Evolutionary conservation across 2,888 invertebrate species (phyloP), one percentile per base, ranked within the genome.

Genomic region (Dasypolia templi): DNA sequence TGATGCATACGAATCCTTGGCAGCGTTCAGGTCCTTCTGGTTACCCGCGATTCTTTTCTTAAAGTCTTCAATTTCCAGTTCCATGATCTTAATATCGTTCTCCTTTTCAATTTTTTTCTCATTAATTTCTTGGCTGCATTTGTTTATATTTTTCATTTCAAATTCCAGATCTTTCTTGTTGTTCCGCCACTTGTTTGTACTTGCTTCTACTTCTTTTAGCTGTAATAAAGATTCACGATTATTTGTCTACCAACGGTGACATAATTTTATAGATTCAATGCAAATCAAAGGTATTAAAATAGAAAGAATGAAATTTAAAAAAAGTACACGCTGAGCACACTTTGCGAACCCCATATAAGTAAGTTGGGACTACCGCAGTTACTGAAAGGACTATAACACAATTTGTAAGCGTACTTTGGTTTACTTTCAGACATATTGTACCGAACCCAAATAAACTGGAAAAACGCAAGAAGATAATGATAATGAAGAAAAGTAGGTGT

Each of bases 121-220:
- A 9, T 42, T 87, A 3, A 94, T 92, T 55, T 95, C 94, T 72
- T 89, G 81, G 7, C 89, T 87, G 70, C 88, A 90, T 79, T 93
- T 93, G 12, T 87, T 83, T 17, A 95, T 68, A 53, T 83, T 90
- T n/a, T 73, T 79, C 59, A 93, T 46, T 90, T 95, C 89, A 14
- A 87, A 85, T 80, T 95, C 95, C 44, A 95, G 72, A 49, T 95
- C 94, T 83, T 93, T 94, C 68, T 92, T 93, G 70, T 91, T 93
- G 82, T 92, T 93, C 0, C 93, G 92, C 95, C 95, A 96, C 87
- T 94, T 95, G 9, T 74, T 81, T 46, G 86, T 83, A 80, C 91
- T 94, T 29, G 71, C 63, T 75, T 95, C 95, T 51, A 92, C 86
- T 79, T 92, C 91, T 79, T 89, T 91, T 12, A 94, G 77, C 95